phyloP scores from a whole-genome alignment of 1,140 invertebrate genomes.

The Drosophila serrata region DNA sequence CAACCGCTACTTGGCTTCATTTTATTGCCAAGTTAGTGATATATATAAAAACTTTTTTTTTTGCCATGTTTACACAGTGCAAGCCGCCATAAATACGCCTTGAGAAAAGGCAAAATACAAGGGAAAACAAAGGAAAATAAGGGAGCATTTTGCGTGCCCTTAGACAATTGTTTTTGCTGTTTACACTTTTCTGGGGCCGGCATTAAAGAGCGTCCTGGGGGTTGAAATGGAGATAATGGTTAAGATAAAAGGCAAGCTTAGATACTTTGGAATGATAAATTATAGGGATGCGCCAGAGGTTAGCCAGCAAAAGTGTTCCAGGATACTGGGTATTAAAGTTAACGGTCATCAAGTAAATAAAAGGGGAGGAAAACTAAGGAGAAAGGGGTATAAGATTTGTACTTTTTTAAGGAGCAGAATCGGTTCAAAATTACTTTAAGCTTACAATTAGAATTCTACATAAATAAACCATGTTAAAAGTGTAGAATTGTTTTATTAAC shows the following conservation, averaged over 20 bases:
- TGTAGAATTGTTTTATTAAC: no score
- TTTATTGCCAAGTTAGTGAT: constrained; percentile 33
- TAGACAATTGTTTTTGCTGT: constrained; percentile 62
- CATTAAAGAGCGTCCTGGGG: constrained; percentile 46
- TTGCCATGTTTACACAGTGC: constrained; percentile 48
- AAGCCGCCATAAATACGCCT: constrained; percentile 35
- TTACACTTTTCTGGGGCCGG: constrained; percentile 46
- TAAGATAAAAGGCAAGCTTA: constrained; percentile 38
- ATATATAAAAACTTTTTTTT: constrained; percentile 50
- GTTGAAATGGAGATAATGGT: constrained; percentile 35
- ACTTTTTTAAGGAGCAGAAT: neutral
- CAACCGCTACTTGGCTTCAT: constrained; percentile 20
- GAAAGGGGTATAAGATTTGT: neutral
- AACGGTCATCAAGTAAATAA: neutral
- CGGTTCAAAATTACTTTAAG: neutral
- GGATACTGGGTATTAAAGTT: neutral
- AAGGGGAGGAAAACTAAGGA: no score
- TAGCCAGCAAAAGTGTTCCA: constrained; percentile 16
- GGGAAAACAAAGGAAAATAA: neutral
- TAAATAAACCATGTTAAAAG: no score
- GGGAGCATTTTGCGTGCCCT: constrained; percentile 52
- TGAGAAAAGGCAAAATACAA: constrained; percentile 1
- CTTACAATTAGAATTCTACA: neutral
- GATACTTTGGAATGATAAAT: constrained; percentile 42
- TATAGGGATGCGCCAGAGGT: constrained; percentile 18